phyloP scores from a whole-genome alignment of 2,113 vertebrate genomes.

The Phalacrocorax aristotelis region DNA sequence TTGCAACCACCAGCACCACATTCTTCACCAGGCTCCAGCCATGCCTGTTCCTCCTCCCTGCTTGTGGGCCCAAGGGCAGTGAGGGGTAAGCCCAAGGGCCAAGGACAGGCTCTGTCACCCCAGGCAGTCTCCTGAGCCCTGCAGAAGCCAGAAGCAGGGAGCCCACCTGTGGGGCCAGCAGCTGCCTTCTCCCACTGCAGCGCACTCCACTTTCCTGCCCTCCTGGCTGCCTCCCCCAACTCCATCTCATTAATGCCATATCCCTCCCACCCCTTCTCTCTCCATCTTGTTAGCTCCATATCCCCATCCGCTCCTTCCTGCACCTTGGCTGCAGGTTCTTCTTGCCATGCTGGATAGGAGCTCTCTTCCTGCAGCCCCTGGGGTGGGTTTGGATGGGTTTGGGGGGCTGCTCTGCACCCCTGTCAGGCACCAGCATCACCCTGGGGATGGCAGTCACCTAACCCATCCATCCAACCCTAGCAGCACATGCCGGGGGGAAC shows the following conservation, averaged over 20 bases:
- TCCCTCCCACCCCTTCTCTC: neutral
- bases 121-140: neutral
- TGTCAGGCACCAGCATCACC: neutral
- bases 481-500: neutral
- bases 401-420: neutral
- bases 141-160: neutral
- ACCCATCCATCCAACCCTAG: neutral
- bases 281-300: neutral
- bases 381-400: neutral
- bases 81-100: neutral
- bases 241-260: neutral
- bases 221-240: neutral
- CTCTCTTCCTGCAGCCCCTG: neutral
- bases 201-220: neutral
- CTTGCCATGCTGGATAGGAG: neutral
- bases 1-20: neutral
- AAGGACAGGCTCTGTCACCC: neutral
- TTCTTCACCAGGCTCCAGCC: neutral
- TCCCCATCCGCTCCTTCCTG: neutral
- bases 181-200: neutral
- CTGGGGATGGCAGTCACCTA: neutral
- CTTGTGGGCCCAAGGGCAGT: neutral
- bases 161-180: rapidly evolving
- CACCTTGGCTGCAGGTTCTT: neutral
- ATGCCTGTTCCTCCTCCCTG: neutral